Evolutionary conservation across 2,797 vertebrate species (phyloP), one percentile per base, ranked within the genome.

Genomic region (Eulemur mongoz): DNA sequence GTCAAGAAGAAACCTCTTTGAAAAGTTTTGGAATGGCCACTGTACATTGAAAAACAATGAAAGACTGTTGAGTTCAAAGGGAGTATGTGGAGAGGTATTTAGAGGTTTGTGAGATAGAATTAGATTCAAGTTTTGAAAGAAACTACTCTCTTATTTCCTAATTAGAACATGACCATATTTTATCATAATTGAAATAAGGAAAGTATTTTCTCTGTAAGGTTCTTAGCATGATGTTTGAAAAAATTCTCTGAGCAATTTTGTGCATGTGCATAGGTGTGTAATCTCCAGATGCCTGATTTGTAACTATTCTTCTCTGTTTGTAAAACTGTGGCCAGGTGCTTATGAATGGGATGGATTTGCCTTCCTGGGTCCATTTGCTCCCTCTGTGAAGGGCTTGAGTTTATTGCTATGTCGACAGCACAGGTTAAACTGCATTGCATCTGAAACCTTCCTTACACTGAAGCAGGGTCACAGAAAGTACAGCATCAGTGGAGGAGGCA

Each of bases 381-480:
- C 70, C 67, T 98, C 98, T 94, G 88, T 96, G 93, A 96, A 97
- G 95, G 89, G 92, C 95, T 98, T 96, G 97, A 91, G 97, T 98
- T 98, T 98, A 98, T 98, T 96, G 97, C 97, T 97, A 67, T 98
- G 94, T 96, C 79, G 72, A 97, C 97, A 98, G 98, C 91, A 81
- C 93, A 97, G 98, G 98, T 98, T 98, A 98, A 98, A 98, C 98
- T 98, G 84, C 97, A 72, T 97, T 9, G 43, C 92, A 94, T 98
- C 97, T 97, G 97, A 98, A 97, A 89, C 97, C 95, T 98, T 98
- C 96, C 75, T 97, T 97, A 84, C 96, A 70, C 78, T 70, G 82
- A 97, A 98, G 97, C 70, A 97, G 98, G 98, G 98, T 98, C 98
- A 98, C 75, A 93, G 95, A 98, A 98, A 98, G 98, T 98, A 98